phyloP scores from a whole-genome alignment of 2,113 vertebrate species.

The Columba livia region DNA sequence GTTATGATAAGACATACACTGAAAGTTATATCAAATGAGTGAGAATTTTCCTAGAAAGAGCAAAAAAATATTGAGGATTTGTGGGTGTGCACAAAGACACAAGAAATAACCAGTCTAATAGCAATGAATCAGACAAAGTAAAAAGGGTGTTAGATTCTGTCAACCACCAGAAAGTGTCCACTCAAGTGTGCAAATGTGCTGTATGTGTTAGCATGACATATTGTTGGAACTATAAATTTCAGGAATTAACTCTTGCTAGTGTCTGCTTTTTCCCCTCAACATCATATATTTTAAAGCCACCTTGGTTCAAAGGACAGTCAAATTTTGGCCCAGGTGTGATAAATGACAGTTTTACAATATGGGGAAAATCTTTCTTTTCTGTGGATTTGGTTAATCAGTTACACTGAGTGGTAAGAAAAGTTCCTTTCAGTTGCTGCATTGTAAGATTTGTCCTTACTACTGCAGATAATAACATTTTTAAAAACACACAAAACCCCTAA shows the following conservation, averaged over 20 bases:
- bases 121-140: conserved; percentile 32
- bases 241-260: conserved; percentile 11
- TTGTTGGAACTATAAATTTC: background rate
- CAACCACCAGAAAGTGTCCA: conserved; percentile 36
- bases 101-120: background rate
- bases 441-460: background rate
- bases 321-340: background rate
- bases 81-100: background rate
- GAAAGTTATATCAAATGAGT: background rate
- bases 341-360: background rate
- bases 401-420: background rate
- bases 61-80: background rate
- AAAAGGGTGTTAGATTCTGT: conserved; percentile 40
- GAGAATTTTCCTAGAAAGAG: background rate
- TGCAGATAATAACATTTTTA: background rate
- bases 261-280: background rate
- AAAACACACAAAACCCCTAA: background rate
- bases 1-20: background rate
- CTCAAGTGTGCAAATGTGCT: conserved; percentile 49
- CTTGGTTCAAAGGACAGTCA: background rate
- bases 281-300: background rate
- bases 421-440: background rate
- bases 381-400: background rate
- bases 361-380: background rate
- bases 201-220: background rate